A percentile compares a stretch with the other conserved stretches of the same genome.
These are phyloP conservation scores for Paraescarpia echinospica DNA, from an alignment of 1,140 invertebrate genomes.

Conservation along the genomic window DNA sequence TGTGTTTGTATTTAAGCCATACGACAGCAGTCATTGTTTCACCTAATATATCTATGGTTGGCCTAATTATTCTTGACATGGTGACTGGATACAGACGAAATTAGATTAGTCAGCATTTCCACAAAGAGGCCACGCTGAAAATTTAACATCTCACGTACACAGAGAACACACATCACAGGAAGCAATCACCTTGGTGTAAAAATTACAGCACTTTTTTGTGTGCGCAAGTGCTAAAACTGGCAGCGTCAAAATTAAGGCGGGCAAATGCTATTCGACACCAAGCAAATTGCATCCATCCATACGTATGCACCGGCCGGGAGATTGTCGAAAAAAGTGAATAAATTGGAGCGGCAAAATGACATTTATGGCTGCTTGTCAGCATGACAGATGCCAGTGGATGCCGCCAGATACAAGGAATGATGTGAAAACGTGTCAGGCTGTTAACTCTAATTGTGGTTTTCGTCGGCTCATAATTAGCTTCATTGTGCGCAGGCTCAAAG, in stretches of 20 bases:
- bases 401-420: neutral
- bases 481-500: neutral
- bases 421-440: neutral
- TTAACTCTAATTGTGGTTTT: neutral
- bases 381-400: neutral
- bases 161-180: neutral
- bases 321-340: neutral
- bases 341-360: neutral
- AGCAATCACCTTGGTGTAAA: neutral
- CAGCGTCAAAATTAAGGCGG: neutral
- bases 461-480: neutral
- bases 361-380: neutral
- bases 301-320: neutral
- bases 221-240: neutral
- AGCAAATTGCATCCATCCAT: neutral
- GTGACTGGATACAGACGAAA: neutral
- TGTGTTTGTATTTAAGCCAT: no score
- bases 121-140: neutral
- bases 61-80: neutral
- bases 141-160: neutral
- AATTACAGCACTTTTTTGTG: neutral
- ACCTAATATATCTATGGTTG: neutral
- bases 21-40: no score
- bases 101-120: neutral
- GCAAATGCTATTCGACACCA: neutral